Base-by-base conservation (phyloP, 1,140 invertebrate species). In the Drosophila melanica region DNA sequence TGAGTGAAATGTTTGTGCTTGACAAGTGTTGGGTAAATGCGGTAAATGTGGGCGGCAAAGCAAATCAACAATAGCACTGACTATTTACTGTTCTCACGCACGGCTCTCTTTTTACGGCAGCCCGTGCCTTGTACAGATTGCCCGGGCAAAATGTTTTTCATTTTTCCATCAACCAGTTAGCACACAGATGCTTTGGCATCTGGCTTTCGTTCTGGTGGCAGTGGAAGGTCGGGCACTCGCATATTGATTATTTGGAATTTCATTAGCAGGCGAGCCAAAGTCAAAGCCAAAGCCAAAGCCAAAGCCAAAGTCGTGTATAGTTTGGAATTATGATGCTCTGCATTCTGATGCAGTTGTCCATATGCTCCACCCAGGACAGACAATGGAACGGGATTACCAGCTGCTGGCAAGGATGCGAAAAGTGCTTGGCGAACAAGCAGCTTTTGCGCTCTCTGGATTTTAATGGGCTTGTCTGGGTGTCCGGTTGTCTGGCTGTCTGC, bases 231-330 rank as follows among this genome's bases (percentile, higher is more conserved):
- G 35, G 16, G 45, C 16, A 44, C 50, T 73, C 67, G 68, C 79
- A 79, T 82, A 82, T 84, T 84, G 79, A 84, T 81, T 78, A 64
- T 75, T 77, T 20, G 41, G 60, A 74, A 71, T 77, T 82, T 64
- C 66, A 79, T 81, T 82, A 70, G 69, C 60, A 77, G 65, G 69
- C 64, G 65, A 57, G 45, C 41, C 45, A 41, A 51, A 70, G 44
- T 45, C 47, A 53, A 75, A 44, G 45, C 11, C 45, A 47, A 23
- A 45, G 44, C 9, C 44, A 18, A 10, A 45, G 44, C 18, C 44
- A 45, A 20, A 47, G 45, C 53, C 41, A 45, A 39, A 41, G 14
- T 9, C 27, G 30, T 20, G 58, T 30, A n/a, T 16, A 23, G 44
- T 27, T 33, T 8, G 58, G 50, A 66, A 78, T 81, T 81, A 79